Percentiles rank a stretch among this genome's conserved stretches.
phyloP scores from a whole-genome alignment of 2,113 vertebrate genomes.

The Alethe diademata region DNA sequence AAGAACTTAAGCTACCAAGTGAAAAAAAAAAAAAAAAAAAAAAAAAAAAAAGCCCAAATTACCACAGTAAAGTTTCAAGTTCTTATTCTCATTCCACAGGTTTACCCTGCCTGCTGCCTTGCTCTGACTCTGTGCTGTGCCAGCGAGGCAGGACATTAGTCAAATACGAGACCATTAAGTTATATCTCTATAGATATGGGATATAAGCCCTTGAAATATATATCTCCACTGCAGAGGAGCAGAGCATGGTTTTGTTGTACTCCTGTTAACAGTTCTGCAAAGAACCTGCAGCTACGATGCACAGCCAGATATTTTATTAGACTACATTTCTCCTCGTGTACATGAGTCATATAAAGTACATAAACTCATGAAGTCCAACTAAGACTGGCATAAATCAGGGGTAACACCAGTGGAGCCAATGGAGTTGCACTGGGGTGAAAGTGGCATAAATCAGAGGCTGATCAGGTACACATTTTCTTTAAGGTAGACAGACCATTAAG shows the following conservation, averaged over 20 bases:
- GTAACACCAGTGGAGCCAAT: constrained; percentile 4
- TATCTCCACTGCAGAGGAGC: not conserved
- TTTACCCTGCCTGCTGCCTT: not conserved
- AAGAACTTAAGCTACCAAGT: not conserved
- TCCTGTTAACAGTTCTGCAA: not conserved
- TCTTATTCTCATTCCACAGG: not conserved
- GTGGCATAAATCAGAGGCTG: constrained; percentile 57
- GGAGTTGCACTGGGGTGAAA: constrained; percentile 20
- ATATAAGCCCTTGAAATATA: constrained; percentile 20
- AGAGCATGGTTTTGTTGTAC: not conserved
- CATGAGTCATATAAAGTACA: constrained; percentile 48
- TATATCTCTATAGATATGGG: not conserved
- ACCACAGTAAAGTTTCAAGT: not conserved
- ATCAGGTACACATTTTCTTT: constrained; percentile 61
- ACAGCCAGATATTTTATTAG: constrained; percentile 52
- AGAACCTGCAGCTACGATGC: not conserved
- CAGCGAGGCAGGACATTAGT: not conserved
- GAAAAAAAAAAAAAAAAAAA: not conserved
- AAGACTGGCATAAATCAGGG: constrained; percentile 47
- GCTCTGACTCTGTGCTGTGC: not conserved
- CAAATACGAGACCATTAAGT: not conserved
- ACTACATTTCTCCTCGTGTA: not conserved
- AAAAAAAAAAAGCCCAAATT: not conserved
- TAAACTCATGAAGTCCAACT: constrained; percentile 44
- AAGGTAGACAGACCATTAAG: constrained; percentile 61